Percentiles rank a stretch among this genome's conserved stretches.
These are phyloP conservation scores for Cyrtorhinus lividipennis DNA, from an alignment of 1,140 invertebrate genomes.

Conservation along the genomic window DNA sequence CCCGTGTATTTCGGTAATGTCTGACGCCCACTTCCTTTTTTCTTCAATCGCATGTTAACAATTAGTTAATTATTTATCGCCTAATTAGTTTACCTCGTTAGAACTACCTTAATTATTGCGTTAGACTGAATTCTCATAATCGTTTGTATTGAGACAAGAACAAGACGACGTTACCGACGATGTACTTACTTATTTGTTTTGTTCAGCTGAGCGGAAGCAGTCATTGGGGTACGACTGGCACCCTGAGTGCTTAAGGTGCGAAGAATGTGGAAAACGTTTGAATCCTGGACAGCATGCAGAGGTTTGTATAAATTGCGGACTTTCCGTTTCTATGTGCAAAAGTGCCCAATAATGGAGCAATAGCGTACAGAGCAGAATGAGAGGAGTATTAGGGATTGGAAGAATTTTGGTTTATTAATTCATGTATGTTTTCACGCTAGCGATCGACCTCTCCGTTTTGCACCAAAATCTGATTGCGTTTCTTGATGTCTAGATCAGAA, in stretches of 20 bases:
- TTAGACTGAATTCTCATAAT: no score
- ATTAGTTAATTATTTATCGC: not conserved
- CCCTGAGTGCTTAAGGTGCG: constrained; percentile 74
- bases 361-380: no score
- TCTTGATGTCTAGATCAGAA: no score
- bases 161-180: not conserved
- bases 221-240: constrained; percentile 89
- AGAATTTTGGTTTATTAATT: no score
- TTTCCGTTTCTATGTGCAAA: constrained; percentile 17
- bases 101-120: no score
- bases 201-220: constrained; percentile 75
- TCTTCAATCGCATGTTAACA: no score
- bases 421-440: no score
- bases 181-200: constrained; percentile 13
- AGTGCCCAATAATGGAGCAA: not conserved
- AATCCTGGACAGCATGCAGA: constrained; percentile 80
- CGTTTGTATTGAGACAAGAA: no score
- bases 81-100: not conserved
- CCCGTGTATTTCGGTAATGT: constrained; percentile 75
- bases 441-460: no score
- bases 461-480: no score
- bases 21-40: no score
- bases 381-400: no score
- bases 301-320: constrained; percentile 35
- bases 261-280: constrained; percentile 79